A percentile compares a stretch with the other conserved stretches of the same genome.
Evolutionary conservation across 2,113 vertebrate species (phyloP).

Genomic region (Python bivittatus): DNA sequence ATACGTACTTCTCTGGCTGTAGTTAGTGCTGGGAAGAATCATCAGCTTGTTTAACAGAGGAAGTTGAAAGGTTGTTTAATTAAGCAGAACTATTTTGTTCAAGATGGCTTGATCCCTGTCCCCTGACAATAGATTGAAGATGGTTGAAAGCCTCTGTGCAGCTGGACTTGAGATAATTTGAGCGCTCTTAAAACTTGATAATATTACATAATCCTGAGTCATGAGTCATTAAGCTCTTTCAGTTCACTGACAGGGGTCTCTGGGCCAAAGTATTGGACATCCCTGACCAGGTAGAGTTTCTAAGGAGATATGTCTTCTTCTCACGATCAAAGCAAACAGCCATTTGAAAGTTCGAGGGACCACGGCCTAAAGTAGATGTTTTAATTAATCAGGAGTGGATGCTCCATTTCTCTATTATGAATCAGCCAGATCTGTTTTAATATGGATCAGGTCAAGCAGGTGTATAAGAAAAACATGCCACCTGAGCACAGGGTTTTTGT

Average conservation of each 20-base stretch:
- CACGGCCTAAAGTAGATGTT: slow-evolving; percentile 26
- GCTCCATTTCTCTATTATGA: neutral
- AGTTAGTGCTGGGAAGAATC: neutral
- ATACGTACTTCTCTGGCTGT: neutral
- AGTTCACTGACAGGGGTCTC: slow-evolving; percentile 5
- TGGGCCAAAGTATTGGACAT: slow-evolving; percentile 19
- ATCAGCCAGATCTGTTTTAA: slow-evolving; percentile 10
- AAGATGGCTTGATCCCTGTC: neutral
- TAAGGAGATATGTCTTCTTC: slow-evolving; percentile 21
- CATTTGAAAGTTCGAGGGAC: slow-evolving; percentile 8
- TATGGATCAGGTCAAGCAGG: neutral
- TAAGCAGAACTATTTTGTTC: neutral
- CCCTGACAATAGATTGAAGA: neutral
- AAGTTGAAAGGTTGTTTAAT: neutral
- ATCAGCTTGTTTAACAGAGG: neutral
- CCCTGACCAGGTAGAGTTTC: slow-evolving; percentile 8
- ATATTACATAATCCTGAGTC: neutral
- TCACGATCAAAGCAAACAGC: slow-evolving; percentile 25
- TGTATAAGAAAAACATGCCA: neutral
- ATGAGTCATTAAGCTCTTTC: neutral
- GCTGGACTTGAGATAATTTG: slow-evolving; percentile 4
- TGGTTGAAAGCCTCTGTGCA: neutral
- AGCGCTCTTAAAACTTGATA: neutral
- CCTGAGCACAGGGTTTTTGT: neutral
- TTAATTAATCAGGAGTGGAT: neutral